Conservation (phyloP, 2,797 vertebrate genomes). For the Clarias platycephalus region DNA sequence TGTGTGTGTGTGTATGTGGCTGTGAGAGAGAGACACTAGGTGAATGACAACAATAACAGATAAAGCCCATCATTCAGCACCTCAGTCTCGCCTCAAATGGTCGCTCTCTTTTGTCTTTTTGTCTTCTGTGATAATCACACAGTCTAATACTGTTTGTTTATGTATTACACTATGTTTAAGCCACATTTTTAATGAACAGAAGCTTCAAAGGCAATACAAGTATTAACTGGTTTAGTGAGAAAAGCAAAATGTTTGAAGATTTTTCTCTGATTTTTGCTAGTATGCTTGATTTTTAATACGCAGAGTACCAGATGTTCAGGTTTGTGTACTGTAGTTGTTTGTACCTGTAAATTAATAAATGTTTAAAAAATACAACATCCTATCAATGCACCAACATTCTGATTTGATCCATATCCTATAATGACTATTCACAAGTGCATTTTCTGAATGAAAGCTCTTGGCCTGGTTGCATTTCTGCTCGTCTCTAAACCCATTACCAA, state of each 20-base stretch:
- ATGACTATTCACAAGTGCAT: background rate
- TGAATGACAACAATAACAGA: constrained; percentile 70
- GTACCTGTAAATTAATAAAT: background rate
- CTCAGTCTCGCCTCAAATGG: constrained; percentile 63
- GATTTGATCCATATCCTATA: background rate
- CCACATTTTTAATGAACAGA: background rate
- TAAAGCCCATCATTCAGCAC: constrained; percentile 56
- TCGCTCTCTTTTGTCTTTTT: constrained; percentile 56
- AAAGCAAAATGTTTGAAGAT: background rate
- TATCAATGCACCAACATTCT: background rate
- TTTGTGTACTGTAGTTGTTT: background rate
- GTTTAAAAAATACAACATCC: background rate
- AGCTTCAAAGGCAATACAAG: background rate
- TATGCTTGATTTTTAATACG: background rate
- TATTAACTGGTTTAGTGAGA: too few species aligned
- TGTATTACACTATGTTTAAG: background rate
- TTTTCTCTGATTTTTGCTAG: background rate
- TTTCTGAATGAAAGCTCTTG: constrained; percentile 1
- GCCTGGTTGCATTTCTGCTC: background rate
- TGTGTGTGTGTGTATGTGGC: constrained; percentile 28
- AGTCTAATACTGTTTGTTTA: background rate
- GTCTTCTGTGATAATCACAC: constrained; percentile 21
- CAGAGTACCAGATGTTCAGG: background rate
- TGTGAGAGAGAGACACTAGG: constrained; percentile 59
- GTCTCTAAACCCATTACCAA: constrained; percentile 12